These are phyloP conservation scores for Pollenia angustigena DNA, from an alignment of 2,888 invertebrate genomes.

Conservation along the genomic window DNA sequence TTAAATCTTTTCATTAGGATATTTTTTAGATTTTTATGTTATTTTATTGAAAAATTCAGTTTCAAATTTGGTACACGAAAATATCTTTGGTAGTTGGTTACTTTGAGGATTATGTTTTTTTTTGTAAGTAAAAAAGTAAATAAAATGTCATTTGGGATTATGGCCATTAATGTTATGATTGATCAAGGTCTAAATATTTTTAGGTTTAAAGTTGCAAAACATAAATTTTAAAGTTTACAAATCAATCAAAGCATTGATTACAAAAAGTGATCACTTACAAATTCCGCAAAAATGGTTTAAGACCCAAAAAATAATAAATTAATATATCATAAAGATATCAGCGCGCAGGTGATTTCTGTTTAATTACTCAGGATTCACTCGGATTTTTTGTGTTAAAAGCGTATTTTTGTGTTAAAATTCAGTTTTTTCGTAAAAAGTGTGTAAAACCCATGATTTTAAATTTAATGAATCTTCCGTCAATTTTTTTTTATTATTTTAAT, in stretches of 20 bases:
- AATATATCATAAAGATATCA: too few relatives aligned
- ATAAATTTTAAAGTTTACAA: too few relatives aligned
- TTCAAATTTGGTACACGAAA: slow-evolving; percentile 21
- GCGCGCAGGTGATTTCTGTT: too few relatives aligned
- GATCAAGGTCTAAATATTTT: slow-evolving; percentile 16
- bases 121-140: background rate
- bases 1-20: slow-evolving; percentile 48
- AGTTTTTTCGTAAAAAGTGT: too few relatives aligned
- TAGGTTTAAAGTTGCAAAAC: background rate
- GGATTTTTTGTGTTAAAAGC: too few relatives aligned
- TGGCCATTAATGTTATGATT: background rate
- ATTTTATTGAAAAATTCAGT: slow-evolving; percentile 11
- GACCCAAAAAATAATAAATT: too few relatives aligned
- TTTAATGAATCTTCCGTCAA: background rate
- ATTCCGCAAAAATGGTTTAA: too few relatives aligned
- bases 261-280: too few relatives aligned
- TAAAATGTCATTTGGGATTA: slow-evolving; percentile 33
- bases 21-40: background rate
- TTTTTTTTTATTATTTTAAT: background rate
- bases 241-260: too few relatives aligned
- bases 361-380: too few relatives aligned
- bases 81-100: slow-evolving; percentile 39
- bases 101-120: slow-evolving; percentile 51
- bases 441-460: background rate
- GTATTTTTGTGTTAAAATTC: too few relatives aligned